These are phyloP conservation scores for Drosophila kurseongensis DNA, from an alignment of 1,140 invertebrate species.

Conservation along the genomic window DNA sequence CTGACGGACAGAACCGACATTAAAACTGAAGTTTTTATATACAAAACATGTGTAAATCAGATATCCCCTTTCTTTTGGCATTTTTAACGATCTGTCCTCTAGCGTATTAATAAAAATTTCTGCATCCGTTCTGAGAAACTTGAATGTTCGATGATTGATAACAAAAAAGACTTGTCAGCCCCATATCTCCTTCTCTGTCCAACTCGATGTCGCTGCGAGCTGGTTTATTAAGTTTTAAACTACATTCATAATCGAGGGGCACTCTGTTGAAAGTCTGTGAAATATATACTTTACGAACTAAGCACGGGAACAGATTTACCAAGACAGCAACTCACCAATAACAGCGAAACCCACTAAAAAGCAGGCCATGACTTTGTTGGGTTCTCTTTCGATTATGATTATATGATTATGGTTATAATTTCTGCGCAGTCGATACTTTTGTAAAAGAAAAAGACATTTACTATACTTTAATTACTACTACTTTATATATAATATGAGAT, in stretches of 20 bases:
- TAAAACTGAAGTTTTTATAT: neutral
- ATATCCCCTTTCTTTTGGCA: no score
- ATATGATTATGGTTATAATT: conserved; percentile 10
- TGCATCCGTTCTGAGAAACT: no score
- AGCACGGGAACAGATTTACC: conserved; percentile 15
- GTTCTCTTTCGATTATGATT: conserved; percentile 12
- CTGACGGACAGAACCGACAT: neutral
- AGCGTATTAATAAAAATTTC: no score
- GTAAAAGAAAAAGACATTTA: conserved; percentile 76
- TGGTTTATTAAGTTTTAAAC: conserved; percentile 26
- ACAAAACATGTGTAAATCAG: no score
- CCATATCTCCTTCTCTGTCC: neutral
- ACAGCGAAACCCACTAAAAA: conserved; percentile 1
- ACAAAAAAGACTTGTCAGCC: neutral
- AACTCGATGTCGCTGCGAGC: conserved; percentile 2
- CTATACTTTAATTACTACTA: conserved; percentile 57
- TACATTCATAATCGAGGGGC: conserved; percentile 13
- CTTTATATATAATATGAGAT: conserved; percentile 54
- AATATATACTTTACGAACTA: conserved; percentile 17
- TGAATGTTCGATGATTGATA: no score
- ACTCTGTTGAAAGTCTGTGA: conserved; percentile 1
- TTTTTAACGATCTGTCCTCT: no score
- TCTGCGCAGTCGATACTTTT: conserved; percentile 35
- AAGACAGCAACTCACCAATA: conserved; percentile 11
- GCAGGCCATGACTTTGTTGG: neutral